A percentile compares a stretch with the other conserved stretches of the same genome.
phyloP scores from a whole-genome alignment of 2,888 invertebrate genomes.

The Dioctria rufipes region DNA sequence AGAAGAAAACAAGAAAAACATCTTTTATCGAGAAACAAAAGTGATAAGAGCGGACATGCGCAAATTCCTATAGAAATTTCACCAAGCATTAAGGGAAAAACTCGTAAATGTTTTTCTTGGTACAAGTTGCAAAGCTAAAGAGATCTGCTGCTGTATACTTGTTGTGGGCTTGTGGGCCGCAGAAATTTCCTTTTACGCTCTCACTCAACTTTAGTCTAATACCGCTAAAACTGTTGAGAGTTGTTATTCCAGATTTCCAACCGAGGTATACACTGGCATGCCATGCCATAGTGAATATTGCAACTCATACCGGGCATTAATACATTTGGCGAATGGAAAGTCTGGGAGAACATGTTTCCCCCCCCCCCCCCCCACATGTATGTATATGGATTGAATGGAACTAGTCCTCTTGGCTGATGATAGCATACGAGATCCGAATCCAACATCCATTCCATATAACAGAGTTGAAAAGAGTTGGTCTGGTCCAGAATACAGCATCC shows the following conservation, averaged over 20 bases:
- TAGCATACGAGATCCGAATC: conserved; percentile 19
- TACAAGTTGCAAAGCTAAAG: no score
- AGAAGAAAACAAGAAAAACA: conserved; percentile 13
- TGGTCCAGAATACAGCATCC: conserved; percentile 34
- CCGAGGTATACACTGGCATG: neutral
- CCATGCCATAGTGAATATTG: no score
- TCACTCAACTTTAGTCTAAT: neutral
- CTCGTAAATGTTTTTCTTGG: no score
- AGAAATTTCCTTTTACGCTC: no score
- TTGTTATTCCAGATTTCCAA: conserved; percentile 35
- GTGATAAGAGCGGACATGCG: conserved; percentile 46
- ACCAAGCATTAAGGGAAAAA: neutral
- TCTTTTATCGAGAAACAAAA: neutral
- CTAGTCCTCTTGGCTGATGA: conserved; percentile 11
- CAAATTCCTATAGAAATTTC: neutral
- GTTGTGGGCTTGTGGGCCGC: no score
- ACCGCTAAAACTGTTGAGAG: neutral
- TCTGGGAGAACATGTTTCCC: conserved; percentile 13
- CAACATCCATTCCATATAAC: neutral
- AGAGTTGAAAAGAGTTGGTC: conserved; percentile 19
- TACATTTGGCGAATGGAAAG: conserved; percentile 40
- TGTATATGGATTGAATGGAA: neutral
- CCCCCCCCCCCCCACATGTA: conserved; percentile 9
- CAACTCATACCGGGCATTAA: no score
- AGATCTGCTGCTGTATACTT: no score